Base-by-base conservation (phyloP, 2,113 vertebrate species). In the Pelusios castaneus region DNA sequence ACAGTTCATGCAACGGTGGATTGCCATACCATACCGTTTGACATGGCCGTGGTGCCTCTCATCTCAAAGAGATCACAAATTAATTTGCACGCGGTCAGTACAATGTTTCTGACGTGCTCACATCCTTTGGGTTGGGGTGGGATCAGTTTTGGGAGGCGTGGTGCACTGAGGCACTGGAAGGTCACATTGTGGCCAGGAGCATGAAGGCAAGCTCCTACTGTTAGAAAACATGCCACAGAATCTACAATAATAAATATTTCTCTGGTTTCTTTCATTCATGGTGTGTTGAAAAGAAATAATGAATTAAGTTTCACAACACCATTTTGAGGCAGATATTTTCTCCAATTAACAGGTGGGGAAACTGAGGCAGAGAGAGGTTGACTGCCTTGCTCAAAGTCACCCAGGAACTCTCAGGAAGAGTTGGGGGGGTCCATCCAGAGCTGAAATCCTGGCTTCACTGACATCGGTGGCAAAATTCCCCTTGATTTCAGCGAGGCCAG, bases 261-360 rank as follows among this genome's bases (percentile, higher is more conserved):
- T 89, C 77, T 92, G 25, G 6, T 4, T 12, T 91, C 92, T 89
- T 92, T 94, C 82, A 79, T 47, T 94, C 91, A 90, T 84, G 80
- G 89, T 86, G 5, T 7, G 91, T 91, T 94, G 93, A 96, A 10
- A 93, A 95, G 94, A 91, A 43, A 24, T 95, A 92, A 95, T 90
- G 89, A 96, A 96, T 96, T 95, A 97, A 96, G 91, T 91, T 95
- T 97, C 92, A 55, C 29, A 67, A 55, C 29, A 49, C 31, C 12
- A 16, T 6, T 82, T 89, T 45, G 41, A 24, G 11, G 41, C 47
- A 22, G 24, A 52, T 29, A 24, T 84, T 90, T 90, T 84, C 45
- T 79, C 54, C 34, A 41, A 55, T 79, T 79, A 79, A 45, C 56
- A 54, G 58, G 67, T 29, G 63, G 24, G n/a, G 47, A 56, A 55